Base-by-base conservation (phyloP, 2,888 invertebrate species). In the Lepas anatifera region DNA sequence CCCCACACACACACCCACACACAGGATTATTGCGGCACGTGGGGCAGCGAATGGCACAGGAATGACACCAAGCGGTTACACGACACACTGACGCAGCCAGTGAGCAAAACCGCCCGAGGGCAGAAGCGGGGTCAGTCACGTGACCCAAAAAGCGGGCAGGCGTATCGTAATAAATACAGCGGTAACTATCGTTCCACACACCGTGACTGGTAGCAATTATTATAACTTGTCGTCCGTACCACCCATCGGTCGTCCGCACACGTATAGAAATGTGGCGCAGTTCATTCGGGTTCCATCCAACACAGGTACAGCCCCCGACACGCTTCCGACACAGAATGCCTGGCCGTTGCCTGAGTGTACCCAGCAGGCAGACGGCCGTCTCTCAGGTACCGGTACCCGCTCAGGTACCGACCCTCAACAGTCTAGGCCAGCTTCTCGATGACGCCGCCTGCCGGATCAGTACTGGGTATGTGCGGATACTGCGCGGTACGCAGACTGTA, bases 61-160 rank as follows among this genome's bases (percentile, higher is more conserved):
- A 52, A 52, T 52, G 52, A 52, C 52, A 52, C 52, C 52, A 52
- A 52, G 52, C 52, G 29, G 52, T 13, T 52, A 52, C 52, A 25
- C 25, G 43, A 13, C 43, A 6, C 16, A 6, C 43, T 43, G 16
- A 13, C 43, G 43, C 43, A 13, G 43, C 43, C 43, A 6, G 10
- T 6, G 43, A 13, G 43, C 16, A 13, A 13, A 43, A 18, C 43
- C 43, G 6, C 16, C 43, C 3, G 43, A 13, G 43, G 43, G 10
- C 43, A 13, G n/a, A n/a, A n/a, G 43, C 16, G 43, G 43, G 10
- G 10, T 43, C 43, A n/a, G n/a, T n/a, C n/a, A n/a, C n/a, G n/a
- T n/a, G n/a, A n/a, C n/a, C n/a, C n/a, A n/a, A n/a, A n/a, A n/a
- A n/a, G n/a, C n/a, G n/a, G n/a, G n/a, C n/a, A n/a, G n/a, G n/a